Conservation (phyloP, 1,140 invertebrate species). For the Drosophila littoralis region DNA sequence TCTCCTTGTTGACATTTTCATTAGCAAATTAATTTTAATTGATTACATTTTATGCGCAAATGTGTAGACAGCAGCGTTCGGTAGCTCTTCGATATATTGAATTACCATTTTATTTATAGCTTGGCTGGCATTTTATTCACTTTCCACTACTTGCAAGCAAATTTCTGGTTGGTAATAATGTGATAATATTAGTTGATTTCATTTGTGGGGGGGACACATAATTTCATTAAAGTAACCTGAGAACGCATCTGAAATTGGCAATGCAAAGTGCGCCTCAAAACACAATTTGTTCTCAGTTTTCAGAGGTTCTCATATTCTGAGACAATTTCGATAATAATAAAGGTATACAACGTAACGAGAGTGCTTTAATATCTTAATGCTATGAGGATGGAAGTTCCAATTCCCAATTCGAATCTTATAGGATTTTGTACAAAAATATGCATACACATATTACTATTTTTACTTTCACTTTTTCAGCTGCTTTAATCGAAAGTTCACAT, state of each 20-base stretch:
- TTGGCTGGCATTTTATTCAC: slow-evolving; percentile 13
- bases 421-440: too few relatives aligned
- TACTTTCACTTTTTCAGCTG: too few relatives aligned
- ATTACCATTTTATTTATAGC: slow-evolving; percentile 71
- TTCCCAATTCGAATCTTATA: too few relatives aligned
- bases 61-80: slow-evolving; percentile 44
- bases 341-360: too few relatives aligned
- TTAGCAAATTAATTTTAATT: slow-evolving; percentile 78
- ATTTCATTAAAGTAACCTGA: slow-evolving; percentile 59
- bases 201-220: slow-evolving; percentile 15
- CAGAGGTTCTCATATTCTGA: slow-evolving; percentile 1
- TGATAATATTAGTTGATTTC: slow-evolving; percentile 49
- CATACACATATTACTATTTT: too few relatives aligned
- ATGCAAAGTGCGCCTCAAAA: slow-evolving; percentile 15
- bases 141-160: slow-evolving; percentile 7
- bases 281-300: slow-evolving; percentile 30
- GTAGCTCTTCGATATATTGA: slow-evolving; percentile 56
- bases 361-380: too few relatives aligned
- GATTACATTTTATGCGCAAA: slow-evolving; percentile 74
- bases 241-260: slow-evolving; percentile 21
- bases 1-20: slow-evolving; percentile 70
- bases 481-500: too few relatives aligned
- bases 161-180: slow-evolving; percentile 38
- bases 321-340: background rate
- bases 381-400: too few relatives aligned